A percentile compares a stretch with the other conserved stretches of the same genome.
Evolutionary conservation across 2,113 vertebrate genomes (phyloP).

Genomic region (Tetrao urogallus): DNA sequence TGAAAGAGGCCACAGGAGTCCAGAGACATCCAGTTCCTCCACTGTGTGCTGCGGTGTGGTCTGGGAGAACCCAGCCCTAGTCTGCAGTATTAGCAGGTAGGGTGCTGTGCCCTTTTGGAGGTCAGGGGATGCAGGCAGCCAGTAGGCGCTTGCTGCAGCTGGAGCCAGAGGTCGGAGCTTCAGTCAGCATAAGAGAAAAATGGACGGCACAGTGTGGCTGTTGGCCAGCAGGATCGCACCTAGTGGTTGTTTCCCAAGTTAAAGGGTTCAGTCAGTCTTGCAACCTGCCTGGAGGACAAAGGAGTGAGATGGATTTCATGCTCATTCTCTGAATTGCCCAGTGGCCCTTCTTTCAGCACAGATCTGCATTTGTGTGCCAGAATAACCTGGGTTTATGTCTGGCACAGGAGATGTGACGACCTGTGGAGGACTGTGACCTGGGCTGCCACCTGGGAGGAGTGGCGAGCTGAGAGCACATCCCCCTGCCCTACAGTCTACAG

Average conservation of each 20-base stretch:
- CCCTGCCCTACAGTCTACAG: not conserved
- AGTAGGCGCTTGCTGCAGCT: not conserved
- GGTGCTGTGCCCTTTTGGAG: not conserved
- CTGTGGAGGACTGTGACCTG: constrained; percentile 5
- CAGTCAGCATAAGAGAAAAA: not conserved
- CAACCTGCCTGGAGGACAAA: constrained; percentile 33
- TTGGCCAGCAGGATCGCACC: not conserved
- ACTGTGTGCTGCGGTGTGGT: not conserved
- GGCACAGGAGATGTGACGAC: constrained; percentile 24
- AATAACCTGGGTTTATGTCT: constrained; percentile 47
- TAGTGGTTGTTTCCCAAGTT: constrained; percentile 35
- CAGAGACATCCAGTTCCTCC: not conserved
- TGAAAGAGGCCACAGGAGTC: not conserved
- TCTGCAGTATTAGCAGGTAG: not conserved
- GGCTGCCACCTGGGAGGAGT: not conserved
- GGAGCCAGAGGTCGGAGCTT: not conserved
- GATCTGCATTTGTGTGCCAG: constrained; percentile 36
- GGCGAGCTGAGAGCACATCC: not conserved
- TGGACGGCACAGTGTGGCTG: not conserved
- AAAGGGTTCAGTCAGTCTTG: constrained; percentile 9
- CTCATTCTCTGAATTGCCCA: constrained; percentile 32
- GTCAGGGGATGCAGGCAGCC: not conserved
- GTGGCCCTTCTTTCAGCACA: constrained; percentile 23
- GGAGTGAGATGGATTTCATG: not conserved
- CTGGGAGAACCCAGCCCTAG: not conserved